Conservation (phyloP, 2,797 vertebrate genomes). For the Meriones psammophilus region DNA sequence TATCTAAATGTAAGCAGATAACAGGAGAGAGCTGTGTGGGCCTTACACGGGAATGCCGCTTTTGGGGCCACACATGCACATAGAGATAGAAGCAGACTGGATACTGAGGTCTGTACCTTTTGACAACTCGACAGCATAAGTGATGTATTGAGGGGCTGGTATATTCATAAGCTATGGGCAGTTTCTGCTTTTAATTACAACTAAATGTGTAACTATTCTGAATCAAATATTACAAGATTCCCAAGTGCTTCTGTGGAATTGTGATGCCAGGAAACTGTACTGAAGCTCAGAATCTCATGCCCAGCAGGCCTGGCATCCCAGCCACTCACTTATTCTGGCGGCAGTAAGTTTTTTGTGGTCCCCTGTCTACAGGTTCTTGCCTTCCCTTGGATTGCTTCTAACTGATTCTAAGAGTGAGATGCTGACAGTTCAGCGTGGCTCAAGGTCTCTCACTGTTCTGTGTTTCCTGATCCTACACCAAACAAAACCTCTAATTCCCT, state of each 20-base stretch:
- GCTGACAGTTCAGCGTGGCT: background rate
- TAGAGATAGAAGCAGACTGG: background rate
- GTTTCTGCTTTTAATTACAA: constrained; percentile 22
- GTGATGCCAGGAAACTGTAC: background rate
- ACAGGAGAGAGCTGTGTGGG: background rate
- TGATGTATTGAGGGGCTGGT: background rate
- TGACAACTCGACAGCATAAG: background rate
- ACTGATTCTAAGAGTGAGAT: constrained; percentile 5
- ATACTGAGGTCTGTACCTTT: background rate
- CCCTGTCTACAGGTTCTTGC: background rate
- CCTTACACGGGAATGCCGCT: background rate
- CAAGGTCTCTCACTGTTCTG: background rate
- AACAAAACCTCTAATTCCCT: background rate
- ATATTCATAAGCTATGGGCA: background rate
- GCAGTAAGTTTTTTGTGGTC: background rate
- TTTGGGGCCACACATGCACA: background rate
- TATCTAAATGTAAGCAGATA: background rate
- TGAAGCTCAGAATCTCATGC: background rate
- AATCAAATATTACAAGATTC: background rate
- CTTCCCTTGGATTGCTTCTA: background rate
- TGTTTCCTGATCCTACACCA: background rate
- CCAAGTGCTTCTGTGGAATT: background rate
- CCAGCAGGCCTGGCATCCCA: background rate
- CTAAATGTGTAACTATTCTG: background rate
- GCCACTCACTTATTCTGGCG: background rate